phyloP scores from a whole-genome alignment of 2,113 vertebrate genomes.

The Anarhynchus alexandrinus region DNA sequence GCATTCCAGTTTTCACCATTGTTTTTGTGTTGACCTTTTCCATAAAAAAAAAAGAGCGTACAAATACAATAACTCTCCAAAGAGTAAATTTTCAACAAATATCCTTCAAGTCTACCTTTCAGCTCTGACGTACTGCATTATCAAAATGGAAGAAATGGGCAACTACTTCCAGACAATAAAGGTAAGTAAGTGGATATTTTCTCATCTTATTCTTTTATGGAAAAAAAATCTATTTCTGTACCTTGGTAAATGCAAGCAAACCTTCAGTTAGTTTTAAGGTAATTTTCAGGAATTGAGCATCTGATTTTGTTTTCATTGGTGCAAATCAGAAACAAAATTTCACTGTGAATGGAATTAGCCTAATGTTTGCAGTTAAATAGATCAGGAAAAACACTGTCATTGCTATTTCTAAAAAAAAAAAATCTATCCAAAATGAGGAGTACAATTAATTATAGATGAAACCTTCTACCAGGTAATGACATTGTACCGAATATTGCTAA shows the following conservation, averaged over 20 bases:
- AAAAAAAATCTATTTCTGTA: background rate
- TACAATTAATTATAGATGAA: background rate
- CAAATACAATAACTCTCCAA: background rate
- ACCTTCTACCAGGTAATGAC: background rate
- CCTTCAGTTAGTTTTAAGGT: background rate
- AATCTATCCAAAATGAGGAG: background rate
- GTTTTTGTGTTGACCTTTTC: background rate
- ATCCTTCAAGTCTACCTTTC: background rate
- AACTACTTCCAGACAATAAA: background rate
- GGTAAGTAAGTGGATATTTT: background rate
- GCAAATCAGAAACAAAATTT: background rate
- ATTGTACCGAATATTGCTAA: background rate
- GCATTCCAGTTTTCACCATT: background rate
- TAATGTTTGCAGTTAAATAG: background rate
- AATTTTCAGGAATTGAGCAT: background rate
- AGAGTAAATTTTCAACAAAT: background rate
- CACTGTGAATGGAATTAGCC: background rate
- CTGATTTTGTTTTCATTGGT: background rate
- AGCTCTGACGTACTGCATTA: background rate
- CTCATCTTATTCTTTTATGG: background rate
- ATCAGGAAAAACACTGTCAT: background rate
- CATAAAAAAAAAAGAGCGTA: background rate
- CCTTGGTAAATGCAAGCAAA: background rate
- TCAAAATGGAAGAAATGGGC: background rate
- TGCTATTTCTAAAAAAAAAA: background rate